A percentile compares a stretch with the other conserved stretches of the same genome.
Conservation (phyloP, 2,113 vertebrate genomes). For the Cardinalis cardinalis region DNA sequence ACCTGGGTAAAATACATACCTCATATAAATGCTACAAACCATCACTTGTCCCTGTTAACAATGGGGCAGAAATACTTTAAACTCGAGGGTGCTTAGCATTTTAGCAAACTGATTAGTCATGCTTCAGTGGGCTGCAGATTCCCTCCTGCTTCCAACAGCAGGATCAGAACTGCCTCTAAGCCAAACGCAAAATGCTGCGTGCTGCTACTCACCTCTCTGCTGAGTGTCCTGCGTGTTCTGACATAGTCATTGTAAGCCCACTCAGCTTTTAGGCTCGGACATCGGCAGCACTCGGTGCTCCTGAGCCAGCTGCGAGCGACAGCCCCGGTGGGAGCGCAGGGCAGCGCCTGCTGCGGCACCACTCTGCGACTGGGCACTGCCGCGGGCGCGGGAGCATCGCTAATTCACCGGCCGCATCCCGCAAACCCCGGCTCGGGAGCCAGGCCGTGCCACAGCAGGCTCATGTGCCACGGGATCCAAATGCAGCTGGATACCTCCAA, state of each 20-base stretch:
- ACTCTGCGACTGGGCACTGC: background rate
- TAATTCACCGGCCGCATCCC: background rate
- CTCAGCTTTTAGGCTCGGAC: background rate
- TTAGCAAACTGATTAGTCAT: conserved; percentile 61
- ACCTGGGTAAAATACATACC: background rate
- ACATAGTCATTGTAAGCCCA: background rate
- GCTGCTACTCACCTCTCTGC: background rate
- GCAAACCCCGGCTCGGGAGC: accelerated
- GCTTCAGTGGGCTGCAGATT: conserved; percentile 17
- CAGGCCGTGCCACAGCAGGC: accelerated
- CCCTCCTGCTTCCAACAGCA: background rate
- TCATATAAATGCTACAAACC: background rate
- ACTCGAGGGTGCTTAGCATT: background rate
- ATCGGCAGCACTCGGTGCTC: background rate
- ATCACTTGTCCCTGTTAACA: background rate
- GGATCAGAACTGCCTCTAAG: background rate
- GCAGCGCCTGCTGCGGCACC: background rate
- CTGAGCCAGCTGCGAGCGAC: background rate
- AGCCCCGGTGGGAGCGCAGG: background rate
- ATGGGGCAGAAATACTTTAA: background rate
- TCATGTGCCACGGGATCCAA: accelerated
- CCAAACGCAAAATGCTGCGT: accelerated
- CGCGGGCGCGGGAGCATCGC: background rate
- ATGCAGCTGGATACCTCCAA: background rate
- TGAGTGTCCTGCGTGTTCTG: background rate